These are phyloP conservation scores for Limenitis camilla DNA, from an alignment of 2,888 invertebrate genomes.

Conservation along the genomic window DNA sequence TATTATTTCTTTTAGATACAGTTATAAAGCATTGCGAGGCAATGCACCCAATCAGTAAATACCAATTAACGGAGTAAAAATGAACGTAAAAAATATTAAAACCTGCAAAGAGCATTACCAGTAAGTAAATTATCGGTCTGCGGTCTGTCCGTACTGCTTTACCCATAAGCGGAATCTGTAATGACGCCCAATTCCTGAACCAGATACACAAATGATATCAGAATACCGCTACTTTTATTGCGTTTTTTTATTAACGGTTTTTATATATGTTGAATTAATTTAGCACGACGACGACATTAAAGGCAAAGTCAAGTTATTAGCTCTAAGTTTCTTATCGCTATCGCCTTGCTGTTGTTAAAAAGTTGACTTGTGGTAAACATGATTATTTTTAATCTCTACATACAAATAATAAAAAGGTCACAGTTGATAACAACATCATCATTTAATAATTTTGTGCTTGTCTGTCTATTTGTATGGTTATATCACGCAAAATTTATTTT, in stretches of 20 bases:
- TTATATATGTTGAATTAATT: neutral
- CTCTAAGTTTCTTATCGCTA: no score
- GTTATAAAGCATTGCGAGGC: conserved; percentile 11
- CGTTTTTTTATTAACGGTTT: neutral
- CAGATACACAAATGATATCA: conserved; percentile 29
- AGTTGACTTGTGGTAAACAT: no score
- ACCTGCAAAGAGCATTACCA: conserved; percentile 44
- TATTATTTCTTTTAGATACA: conserved; percentile 4
- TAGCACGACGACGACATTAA: neutral
- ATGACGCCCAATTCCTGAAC: conserved; percentile 55
- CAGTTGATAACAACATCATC: no score
- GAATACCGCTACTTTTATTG: conserved; percentile 7
- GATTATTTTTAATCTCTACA: neutral
- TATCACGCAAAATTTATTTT: no score
- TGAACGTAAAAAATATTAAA: conserved; percentile 29
- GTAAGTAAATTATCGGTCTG: conserved; percentile 50
- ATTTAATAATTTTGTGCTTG: no score
- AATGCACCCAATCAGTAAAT: conserved; percentile 12
- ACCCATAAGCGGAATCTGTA: conserved; percentile 45
- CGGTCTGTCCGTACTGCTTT: conserved; percentile 35
- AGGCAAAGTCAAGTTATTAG: no score
- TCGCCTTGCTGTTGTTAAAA: no score
- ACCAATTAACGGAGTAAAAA: conserved; percentile 17
- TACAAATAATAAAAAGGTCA: neutral
- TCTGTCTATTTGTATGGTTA: no score